phyloP scores from a whole-genome alignment of 2,888 invertebrate species.

The Aplocera efformata region DNA sequence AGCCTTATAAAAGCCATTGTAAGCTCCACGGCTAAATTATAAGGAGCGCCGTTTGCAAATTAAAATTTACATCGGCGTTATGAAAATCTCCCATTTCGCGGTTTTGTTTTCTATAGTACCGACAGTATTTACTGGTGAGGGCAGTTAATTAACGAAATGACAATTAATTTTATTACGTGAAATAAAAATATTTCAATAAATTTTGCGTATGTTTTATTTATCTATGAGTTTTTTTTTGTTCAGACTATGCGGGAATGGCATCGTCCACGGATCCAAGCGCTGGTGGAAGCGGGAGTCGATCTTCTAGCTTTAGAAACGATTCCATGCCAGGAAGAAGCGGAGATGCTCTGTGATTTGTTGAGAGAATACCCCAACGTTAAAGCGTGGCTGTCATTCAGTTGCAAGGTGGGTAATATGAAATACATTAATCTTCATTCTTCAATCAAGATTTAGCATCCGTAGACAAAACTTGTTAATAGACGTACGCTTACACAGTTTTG shows the following conservation, averaged over 20 bases:
- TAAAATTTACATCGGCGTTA: conserved; percentile 78
- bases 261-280: conserved; percentile 87
- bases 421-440: neutral
- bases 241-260: conserved; percentile 90
- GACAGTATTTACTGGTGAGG: conserved; percentile 65
- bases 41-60: conserved; percentile 76
- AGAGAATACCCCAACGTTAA: conserved; percentile 88
- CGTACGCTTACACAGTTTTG: too few relatives aligned
- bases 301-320: conserved; percentile 95
- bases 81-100: conserved; percentile 72
- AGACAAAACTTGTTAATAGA: too few relatives aligned
- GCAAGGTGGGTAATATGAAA: conserved; percentile 83
- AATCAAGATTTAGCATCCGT: too few relatives aligned
- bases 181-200: too few relatives aligned
- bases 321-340: conserved; percentile 92
- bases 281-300: conserved; percentile 91
- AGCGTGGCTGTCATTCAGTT: conserved; percentile 94
- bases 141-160: conserved; percentile 67
- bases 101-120: conserved; percentile 62
- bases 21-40: conserved; percentile 68
- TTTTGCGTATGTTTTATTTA: too few relatives aligned
- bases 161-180: too few relatives aligned
- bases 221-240: too few relatives aligned
- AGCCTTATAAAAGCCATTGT: conserved; percentile 70
- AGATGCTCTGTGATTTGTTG: conserved; percentile 88